Percentiles rank a stretch among this genome's conserved stretches.
phyloP scores from a whole-genome alignment of 2,113 vertebrate species.

The Todiramphus saurophagus region DNA sequence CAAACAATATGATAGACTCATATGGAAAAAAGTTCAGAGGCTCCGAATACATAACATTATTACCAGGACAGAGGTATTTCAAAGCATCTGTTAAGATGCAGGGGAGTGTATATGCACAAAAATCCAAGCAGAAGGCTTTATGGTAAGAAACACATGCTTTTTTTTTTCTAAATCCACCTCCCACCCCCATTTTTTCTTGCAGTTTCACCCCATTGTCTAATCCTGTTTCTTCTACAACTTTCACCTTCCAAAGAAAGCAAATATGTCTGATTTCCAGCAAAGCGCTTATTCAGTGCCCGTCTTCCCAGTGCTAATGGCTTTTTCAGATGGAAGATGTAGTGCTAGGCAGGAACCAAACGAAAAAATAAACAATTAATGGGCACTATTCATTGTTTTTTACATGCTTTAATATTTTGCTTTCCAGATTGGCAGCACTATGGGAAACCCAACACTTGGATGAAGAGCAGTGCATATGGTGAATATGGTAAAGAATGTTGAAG shows the following conservation, averaged over 20 bases:
- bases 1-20: not conserved
- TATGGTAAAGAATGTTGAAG: slow-evolving; percentile 3
- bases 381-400: slow-evolving; percentile 47
- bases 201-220: slow-evolving; percentile 52
- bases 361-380: slow-evolving; percentile 55
- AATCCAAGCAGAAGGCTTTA: not conserved
- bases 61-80: not conserved
- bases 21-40: not conserved
- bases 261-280: slow-evolving; percentile 65
- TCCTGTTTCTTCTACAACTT: slow-evolving; percentile 57
- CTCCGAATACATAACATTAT: not conserved
- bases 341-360: slow-evolving; percentile 43
- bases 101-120: not conserved
- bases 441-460: slow-evolving; percentile 60
- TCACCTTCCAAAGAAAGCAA: slow-evolving; percentile 77
- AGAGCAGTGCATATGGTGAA: not conserved
- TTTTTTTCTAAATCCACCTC: not conserved
- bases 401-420: slow-evolving; percentile 64
- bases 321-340: slow-evolving; percentile 72
- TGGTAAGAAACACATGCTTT: not conserved
- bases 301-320: slow-evolving; percentile 68
- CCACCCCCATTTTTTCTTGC: not conserved
- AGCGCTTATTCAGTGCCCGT: slow-evolving; percentile 29
- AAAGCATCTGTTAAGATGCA: not conserved
- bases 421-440: slow-evolving; percentile 57